Conservation (phyloP, 1,140 invertebrate genomes). For the Caerostris darwini region DNA sequence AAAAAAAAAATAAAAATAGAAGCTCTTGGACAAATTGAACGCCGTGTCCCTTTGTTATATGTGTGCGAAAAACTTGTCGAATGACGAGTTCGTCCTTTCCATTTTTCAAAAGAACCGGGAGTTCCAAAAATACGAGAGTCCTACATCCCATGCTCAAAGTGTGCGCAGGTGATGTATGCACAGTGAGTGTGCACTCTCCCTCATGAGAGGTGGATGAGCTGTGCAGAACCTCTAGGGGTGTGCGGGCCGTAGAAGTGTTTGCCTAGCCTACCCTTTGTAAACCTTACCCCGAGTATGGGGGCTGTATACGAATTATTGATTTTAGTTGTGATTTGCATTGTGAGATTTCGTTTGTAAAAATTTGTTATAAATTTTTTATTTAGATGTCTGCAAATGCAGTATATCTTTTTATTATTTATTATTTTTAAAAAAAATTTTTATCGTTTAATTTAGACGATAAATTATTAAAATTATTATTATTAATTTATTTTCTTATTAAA, state of each 20-base stretch:
- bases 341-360: too few relatives aligned
- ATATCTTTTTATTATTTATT: too few relatives aligned
- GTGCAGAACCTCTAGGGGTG: constrained; percentile 8
- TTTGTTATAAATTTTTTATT: too few relatives aligned
- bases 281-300: neutral
- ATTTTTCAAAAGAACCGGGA: neutral
- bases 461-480: too few relatives aligned
- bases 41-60: neutral
- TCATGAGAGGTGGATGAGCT: constrained; percentile 8
- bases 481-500: too few relatives aligned
- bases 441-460: too few relatives aligned
- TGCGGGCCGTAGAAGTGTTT: constrained; percentile 20
- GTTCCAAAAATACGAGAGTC: neutral
- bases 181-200: constrained; percentile 22
- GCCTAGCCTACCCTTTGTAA: constrained; percentile 13
- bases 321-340: neutral
- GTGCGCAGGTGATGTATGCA: constrained; percentile 59
- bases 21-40: constrained; percentile 1
- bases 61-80: constrained; percentile 1
- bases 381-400: too few relatives aligned
- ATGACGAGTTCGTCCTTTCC: neutral
- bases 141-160: neutral
- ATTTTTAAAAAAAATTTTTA: too few relatives aligned
- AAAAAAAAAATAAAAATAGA: neutral
- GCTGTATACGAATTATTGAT: neutral